phyloP scores from a whole-genome alignment of 2,888 invertebrate species.

The Melinopterus prodromus region DNA sequence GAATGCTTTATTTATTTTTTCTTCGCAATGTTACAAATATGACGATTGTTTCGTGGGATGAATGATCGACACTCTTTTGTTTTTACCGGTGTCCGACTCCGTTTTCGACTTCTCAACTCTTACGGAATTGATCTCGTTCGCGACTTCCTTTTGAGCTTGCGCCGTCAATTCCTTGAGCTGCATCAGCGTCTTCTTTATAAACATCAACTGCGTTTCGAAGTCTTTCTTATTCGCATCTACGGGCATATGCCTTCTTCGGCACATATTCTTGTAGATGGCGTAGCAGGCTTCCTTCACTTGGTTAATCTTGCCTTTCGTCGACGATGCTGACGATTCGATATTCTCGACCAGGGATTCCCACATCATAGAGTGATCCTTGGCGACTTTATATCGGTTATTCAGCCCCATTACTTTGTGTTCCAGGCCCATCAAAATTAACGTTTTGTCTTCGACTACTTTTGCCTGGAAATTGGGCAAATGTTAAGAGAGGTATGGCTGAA shows the following conservation, averaged over 20 bases:
- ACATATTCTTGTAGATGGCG: conserved; percentile 40
- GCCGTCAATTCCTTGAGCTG: conserved; percentile 29
- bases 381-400: conserved; percentile 68
- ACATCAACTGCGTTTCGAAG: conserved; percentile 38
- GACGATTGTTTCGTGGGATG: neutral
- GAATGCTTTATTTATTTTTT: no score
- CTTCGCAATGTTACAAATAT: no score
- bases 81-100: neutral
- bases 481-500: neutral
- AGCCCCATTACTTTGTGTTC: conserved; percentile 70
- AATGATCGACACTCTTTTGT: neutral
- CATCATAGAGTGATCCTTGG: conserved; percentile 66
- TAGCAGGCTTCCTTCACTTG: conserved; percentile 36
- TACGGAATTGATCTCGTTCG: conserved; percentile 18
- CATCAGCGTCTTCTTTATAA: conserved; percentile 39
- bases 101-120: conserved; percentile 11
- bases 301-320: conserved; percentile 35
- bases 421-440: conserved; percentile 69
- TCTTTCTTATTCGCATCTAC: conserved; percentile 19
- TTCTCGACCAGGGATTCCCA: conserved; percentile 61
- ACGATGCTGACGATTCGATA: conserved; percentile 27
- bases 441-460: conserved; percentile 67
- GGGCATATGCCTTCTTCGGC: conserved; percentile 31
- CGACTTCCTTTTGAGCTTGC: conserved; percentile 6
- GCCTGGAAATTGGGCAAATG: conserved; percentile 7